These are phyloP conservation scores for Philonicus albiceps DNA, from an alignment of 2,888 invertebrate genomes.

Conservation along the genomic window DNA sequence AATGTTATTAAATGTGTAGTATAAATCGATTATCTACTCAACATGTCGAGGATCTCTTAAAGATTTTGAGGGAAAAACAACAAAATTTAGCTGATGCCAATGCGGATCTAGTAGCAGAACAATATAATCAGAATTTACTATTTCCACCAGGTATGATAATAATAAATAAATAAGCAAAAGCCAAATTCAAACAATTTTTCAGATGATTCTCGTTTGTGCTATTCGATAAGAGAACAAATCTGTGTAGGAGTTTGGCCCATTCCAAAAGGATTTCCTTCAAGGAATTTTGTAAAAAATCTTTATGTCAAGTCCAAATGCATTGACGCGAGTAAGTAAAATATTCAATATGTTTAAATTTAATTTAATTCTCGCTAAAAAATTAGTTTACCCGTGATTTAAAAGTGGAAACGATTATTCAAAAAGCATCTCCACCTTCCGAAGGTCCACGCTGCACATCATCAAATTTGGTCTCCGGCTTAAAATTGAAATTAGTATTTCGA, in stretches of 20 bases:
- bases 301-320: constrained; percentile 88
- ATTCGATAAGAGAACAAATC: constrained; percentile 93
- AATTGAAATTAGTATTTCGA: neutral
- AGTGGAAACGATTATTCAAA: neutral
- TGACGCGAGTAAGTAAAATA: constrained; percentile 72
- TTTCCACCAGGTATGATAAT: constrained; percentile 65
- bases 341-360: neutral
- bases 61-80: constrained; percentile 56
- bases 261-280: constrained; percentile 76
- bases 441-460: neutral
- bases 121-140: constrained; percentile 77
- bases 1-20: constrained; percentile 55
- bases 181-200: constrained; percentile 31
- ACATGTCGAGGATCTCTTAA: constrained; percentile 72
- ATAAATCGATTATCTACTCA: constrained; percentile 80
- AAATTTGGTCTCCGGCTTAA: neutral
- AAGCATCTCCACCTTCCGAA: neutral
- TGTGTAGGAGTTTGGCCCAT: constrained; percentile 85
- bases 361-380: neutral
- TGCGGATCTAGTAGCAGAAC: constrained; percentile 62
- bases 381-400: neutral
- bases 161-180: neutral
- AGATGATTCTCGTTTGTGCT: constrained; percentile 84
- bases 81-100: constrained; percentile 50
- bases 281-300: constrained; percentile 79